These are phyloP conservation scores for Pteromalus puparum DNA, from an alignment of 1,140 invertebrate species.

Conservation along the genomic window DNA sequence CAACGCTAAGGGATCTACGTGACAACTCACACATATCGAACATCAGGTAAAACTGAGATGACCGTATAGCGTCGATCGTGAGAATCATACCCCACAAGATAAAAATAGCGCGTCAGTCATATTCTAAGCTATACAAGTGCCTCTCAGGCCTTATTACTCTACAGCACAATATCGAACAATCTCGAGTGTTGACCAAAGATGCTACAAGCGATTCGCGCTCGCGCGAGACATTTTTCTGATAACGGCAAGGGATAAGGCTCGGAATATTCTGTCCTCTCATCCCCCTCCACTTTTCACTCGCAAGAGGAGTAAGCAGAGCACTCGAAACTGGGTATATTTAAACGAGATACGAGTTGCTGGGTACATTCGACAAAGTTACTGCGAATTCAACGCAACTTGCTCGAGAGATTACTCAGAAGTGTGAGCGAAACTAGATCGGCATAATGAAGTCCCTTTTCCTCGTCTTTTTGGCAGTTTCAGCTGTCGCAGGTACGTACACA, in stretches of 20 bases:
- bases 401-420: not conserved
- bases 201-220: not conserved
- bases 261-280: not conserved
- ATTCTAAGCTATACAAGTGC: slow-evolving; percentile 5
- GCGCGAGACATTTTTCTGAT: not conserved
- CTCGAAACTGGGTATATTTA: not conserved
- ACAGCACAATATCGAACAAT: not conserved
- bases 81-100: not conserved
- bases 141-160: not conserved
- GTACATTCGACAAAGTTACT: not conserved
- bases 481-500: slow-evolving; percentile 5
- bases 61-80: not conserved
- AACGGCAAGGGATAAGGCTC: not conserved
- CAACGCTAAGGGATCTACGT: not conserved
- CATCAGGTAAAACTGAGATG: too few relatives aligned
- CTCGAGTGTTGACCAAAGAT: slow-evolving; percentile 25
- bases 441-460: slow-evolving; percentile 14
- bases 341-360: not conserved
- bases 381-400: not conserved
- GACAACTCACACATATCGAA: not conserved
- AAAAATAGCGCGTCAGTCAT: not conserved
- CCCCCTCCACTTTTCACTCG: not conserved
- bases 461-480: not conserved
- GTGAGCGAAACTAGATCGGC: slow-evolving; percentile 1
- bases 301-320: not conserved